Percentiles rank a stretch among this genome's conserved stretches.
Conservation (phyloP, 2,797 vertebrate genomes). For the Setipinna tenuifilis region DNA sequence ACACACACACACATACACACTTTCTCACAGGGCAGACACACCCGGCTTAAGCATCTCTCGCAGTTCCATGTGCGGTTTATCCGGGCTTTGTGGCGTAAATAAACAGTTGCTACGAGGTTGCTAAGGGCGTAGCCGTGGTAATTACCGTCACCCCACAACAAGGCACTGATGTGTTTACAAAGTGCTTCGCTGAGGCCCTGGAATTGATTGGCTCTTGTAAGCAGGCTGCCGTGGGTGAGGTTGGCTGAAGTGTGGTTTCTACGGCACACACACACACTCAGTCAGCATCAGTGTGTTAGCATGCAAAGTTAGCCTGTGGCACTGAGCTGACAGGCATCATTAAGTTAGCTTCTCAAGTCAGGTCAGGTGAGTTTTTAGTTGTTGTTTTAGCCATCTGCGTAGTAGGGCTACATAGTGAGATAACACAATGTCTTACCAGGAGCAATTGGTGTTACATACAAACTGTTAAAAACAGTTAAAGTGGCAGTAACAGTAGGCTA, state of each 20-base stretch:
- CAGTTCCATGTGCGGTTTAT: neutral
- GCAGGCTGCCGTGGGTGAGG: neutral
- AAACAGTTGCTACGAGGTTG: slow-evolving; percentile 3
- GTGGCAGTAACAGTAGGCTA: too few species aligned
- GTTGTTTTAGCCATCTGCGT: too few species aligned
- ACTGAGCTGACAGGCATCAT: too few species aligned
- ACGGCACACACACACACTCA: neutral
- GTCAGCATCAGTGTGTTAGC: neutral
- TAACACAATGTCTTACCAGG: too few species aligned
- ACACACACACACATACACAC: neutral
- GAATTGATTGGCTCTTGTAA: neutral
- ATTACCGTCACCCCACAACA: neutral
- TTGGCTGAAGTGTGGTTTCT: neutral
- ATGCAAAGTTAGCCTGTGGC: too few species aligned
- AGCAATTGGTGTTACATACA: too few species aligned
- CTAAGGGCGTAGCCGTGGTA: neutral
- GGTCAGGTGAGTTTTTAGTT: too few species aligned
- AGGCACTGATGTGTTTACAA: neutral
- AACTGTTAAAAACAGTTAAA: too few species aligned
- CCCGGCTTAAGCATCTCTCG: neutral
- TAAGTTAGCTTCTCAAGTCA: neutral
- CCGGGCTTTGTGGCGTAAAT: neutral
- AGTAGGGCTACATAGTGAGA: too few species aligned
- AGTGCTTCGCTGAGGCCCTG: neutral
- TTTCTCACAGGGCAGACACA: neutral